Conservation (phyloP, 1,140 invertebrate species). For the Calycopis cecrops region DNA sequence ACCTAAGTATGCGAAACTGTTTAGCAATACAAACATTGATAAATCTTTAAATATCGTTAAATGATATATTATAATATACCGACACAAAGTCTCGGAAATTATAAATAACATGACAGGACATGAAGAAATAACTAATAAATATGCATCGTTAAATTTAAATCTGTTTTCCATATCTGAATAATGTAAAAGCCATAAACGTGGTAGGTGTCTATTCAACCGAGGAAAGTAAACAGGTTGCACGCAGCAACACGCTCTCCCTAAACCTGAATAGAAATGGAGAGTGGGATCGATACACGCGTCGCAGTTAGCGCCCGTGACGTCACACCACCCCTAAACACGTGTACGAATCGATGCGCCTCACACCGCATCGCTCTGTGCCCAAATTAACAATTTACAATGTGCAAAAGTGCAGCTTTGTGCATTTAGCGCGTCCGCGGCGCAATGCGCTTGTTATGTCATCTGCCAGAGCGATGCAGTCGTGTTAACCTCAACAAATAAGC, state of each 20-base stretch:
- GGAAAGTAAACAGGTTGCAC: conserved; percentile 1
- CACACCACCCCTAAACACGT: conserved; percentile 16
- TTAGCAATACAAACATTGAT: too few relatives aligned
- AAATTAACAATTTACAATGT: conserved; percentile 25
- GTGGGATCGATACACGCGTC: conserved; percentile 15
- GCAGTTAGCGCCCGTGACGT: conserved; percentile 20
- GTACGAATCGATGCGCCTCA: conserved; percentile 14
- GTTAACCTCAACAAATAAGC: conserved; percentile 12
- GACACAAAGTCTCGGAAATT: too few relatives aligned
- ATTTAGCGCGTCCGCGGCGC: conserved; percentile 24
- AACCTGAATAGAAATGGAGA: conserved; percentile 8
- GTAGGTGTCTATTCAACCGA: too few relatives aligned
- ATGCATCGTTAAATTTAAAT: too few relatives aligned
- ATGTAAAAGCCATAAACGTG: too few relatives aligned
- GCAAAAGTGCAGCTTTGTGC: conserved; percentile 19
- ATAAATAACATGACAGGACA: too few relatives aligned
- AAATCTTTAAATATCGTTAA: too few relatives aligned
- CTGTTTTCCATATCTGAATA: too few relatives aligned
- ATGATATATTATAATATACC: too few relatives aligned
- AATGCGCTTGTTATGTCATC: conserved; percentile 29
- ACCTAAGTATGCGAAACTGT: too few relatives aligned
- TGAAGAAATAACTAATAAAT: too few relatives aligned
- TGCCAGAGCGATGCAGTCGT: conserved; percentile 16
- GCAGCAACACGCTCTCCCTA: conserved; percentile 13
- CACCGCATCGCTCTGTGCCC: conserved; percentile 13